These are phyloP conservation scores for Amia ocellicauda DNA, from an alignment of 2,113 vertebrate genomes.

Conservation along the genomic window DNA sequence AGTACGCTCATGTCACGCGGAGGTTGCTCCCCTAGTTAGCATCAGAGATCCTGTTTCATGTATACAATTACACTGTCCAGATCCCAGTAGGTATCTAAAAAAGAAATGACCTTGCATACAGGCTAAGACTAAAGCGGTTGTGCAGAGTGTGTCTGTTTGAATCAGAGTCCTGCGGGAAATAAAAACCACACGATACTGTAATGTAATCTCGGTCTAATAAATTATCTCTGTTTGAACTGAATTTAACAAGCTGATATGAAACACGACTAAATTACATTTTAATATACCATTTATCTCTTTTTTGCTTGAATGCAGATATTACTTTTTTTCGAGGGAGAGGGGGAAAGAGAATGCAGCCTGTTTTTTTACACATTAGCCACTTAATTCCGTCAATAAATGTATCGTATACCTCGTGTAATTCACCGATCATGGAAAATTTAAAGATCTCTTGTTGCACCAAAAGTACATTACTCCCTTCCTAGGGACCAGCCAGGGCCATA, in stretches of 20 bases:
- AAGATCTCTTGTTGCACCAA: slow-evolving; percentile 2
- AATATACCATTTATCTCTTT: slow-evolving; percentile 4
- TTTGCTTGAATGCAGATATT: neutral
- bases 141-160: neutral
- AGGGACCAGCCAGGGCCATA: neutral
- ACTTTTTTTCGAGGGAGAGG: too few relatives aligned
- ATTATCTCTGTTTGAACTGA: slow-evolving; percentile 8
- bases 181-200: neutral
- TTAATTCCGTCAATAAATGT: neutral
- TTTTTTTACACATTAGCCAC: neutral
- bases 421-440: neutral
- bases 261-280: slow-evolving; percentile 4
- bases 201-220: slow-evolving; percentile 1
- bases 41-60: slow-evolving; percentile 3
- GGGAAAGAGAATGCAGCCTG: neutral
- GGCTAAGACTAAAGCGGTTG: neutral
- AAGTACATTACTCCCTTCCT: neutral
- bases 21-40: neutral
- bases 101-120: slow-evolving; percentile 13
- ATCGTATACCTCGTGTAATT: neutral
- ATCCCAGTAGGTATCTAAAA: slow-evolving; percentile 4
- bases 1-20: too few relatives aligned
- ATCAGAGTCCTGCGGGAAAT: slow-evolving; percentile 4
- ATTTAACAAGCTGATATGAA: slow-evolving; percentile 10
- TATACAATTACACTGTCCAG: neutral